Percentiles rank a stretch among this genome's conserved stretches.
Evolutionary conservation across 2,797 vertebrate species (phyloP).

Genomic region (Danio choprae): DNA sequence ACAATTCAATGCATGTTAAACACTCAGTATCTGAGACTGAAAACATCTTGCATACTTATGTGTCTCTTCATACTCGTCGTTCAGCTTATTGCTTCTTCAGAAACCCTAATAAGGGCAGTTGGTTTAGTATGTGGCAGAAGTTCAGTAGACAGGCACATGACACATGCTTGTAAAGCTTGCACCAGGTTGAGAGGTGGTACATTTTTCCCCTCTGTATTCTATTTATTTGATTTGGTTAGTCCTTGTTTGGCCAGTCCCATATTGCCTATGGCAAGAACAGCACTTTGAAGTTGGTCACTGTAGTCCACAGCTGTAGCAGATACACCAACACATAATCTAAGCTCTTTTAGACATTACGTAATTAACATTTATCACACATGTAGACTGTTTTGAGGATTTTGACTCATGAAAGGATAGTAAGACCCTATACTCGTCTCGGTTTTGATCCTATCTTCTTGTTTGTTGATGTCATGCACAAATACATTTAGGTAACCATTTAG

Average conservation of each 20-base stretch:
- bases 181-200: constrained; percentile 39
- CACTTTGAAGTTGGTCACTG: neutral
- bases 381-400: neutral
- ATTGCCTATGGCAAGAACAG: neutral
- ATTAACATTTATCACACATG: neutral
- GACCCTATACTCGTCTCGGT: neutral
- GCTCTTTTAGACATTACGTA: neutral
- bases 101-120: constrained; percentile 9
- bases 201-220: neutral
- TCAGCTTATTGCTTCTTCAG: constrained; percentile 12
- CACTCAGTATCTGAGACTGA: constrained; percentile 1
- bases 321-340: neutral
- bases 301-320: neutral
- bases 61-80: constrained; percentile 1
- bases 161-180: constrained; percentile 50
- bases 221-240: neutral
- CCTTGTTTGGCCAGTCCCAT: neutral
- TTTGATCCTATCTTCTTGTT: neutral
- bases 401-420: neutral
- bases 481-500: neutral
- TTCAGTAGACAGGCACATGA: constrained; percentile 41
- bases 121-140: constrained; percentile 27
- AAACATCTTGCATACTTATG: neutral
- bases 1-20: neutral
- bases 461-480: neutral